Evolutionary conservation across 2,888 invertebrate species (phyloP).

Genomic region (Sclerodermus sp.): DNA sequence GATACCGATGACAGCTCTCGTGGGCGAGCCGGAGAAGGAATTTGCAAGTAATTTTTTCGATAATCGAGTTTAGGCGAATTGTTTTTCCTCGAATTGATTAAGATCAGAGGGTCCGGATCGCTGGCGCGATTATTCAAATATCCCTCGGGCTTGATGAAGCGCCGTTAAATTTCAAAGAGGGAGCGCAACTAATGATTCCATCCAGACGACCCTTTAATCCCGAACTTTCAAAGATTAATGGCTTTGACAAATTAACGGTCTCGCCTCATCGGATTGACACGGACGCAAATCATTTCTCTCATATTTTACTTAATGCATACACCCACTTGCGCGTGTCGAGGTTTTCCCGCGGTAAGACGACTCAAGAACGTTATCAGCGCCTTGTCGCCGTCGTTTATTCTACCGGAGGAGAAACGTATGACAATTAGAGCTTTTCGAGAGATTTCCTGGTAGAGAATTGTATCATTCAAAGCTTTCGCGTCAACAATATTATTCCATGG

Average conservation of each 20-base stretch:
- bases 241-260: neutral
- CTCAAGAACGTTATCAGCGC: slow-evolving; percentile 4
- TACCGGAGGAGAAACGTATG: neutral
- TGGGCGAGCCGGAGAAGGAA: neutral
- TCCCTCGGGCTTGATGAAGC: slow-evolving; percentile 4
- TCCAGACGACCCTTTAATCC: slow-evolving; percentile 5
- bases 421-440: too few species aligned
- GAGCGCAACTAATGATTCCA: slow-evolving; percentile 16
- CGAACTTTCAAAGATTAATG: slow-evolving; percentile 19
- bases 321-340: neutral
- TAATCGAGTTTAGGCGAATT: neutral
- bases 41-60: neutral
- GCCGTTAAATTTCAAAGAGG: slow-evolving; percentile 8
- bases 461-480: too few species aligned
- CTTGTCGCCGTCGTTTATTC: neutral
- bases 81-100: neutral
- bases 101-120: neutral
- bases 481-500: too few species aligned
- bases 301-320: neutral
- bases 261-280: too few species aligned
- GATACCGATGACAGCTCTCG: too few species aligned
- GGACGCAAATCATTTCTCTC: too few species aligned
- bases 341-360: slow-evolving; percentile 1
- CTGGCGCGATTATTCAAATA: slow-evolving; percentile 10
- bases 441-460: too few species aligned